Conservation (phyloP, 2,797 vertebrate species). For the Microcaecilia unicolor region DNA sequence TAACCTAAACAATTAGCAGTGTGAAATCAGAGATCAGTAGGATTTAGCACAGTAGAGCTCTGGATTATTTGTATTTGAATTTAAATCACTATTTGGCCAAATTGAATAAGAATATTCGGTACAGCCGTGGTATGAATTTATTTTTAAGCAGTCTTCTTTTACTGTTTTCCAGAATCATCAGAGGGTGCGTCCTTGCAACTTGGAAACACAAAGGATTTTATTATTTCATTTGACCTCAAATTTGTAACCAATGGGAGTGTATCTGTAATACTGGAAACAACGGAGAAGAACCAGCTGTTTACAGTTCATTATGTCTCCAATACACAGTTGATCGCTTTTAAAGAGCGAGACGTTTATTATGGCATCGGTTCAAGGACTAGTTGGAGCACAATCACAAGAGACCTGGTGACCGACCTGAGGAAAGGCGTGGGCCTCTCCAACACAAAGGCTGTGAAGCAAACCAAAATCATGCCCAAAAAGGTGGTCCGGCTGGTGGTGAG, state of each 20-base stretch:
- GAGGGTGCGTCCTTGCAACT: conserved; percentile 82
- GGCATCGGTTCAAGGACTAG: conserved; percentile 71
- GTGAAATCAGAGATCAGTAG: too few relatives aligned
- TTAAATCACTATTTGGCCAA: too few relatives aligned
- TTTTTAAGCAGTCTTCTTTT: background rate
- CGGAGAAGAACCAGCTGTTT: conserved; percentile 81
- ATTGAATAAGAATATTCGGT: too few relatives aligned
- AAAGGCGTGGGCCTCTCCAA: conserved; percentile 93
- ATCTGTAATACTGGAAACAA: conserved; percentile 85
- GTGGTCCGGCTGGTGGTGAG: conserved; percentile 71
- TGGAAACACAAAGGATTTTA: conserved; percentile 86
- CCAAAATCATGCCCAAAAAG: conserved; percentile 85
- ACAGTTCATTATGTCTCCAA: conserved; percentile 82
- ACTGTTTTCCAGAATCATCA: conserved; percentile 60
- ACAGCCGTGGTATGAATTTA: too few relatives aligned
- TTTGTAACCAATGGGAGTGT: conserved; percentile 82
- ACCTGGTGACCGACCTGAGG: conserved; percentile 88
- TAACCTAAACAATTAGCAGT: too few relatives aligned
- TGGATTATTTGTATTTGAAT: too few relatives aligned
- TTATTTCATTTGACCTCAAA: conserved; percentile 87
- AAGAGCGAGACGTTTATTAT: conserved; percentile 80
- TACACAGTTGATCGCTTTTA: conserved; percentile 76
- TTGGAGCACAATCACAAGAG: conserved; percentile 88
- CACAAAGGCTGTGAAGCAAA: conserved; percentile 93
- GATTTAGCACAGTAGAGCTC: too few relatives aligned